Evolutionary conservation across 2,888 invertebrate species (phyloP), one percentile per base, ranked within the genome.

Genomic region (Isotomurus palustris): DNA sequence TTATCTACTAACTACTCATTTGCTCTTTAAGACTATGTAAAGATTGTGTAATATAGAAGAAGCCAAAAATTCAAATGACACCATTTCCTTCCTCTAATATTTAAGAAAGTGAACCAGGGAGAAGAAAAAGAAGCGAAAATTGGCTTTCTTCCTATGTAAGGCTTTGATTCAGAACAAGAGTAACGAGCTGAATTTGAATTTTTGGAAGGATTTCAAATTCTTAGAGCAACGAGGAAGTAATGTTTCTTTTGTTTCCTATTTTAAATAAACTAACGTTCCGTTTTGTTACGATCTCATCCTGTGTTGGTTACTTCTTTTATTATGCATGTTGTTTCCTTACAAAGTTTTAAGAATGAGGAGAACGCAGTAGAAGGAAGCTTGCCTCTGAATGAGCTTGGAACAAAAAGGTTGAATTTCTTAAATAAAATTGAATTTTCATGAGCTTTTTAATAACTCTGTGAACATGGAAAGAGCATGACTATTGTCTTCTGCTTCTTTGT

Each of bases 361-460:
- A 32, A 32, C 32, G 32, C 32, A 10, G 32, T 32, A 32, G 32
- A 32, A n/a, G n/a, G n/a, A n/a, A n/a, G n/a, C n/a, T n/a, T n/a
- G n/a, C 14, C 32, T 32, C 14, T 32, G 32, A 10, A 32, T 32
- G 14, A 32, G 8, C 32, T 32, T 32, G 27, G 40, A 40, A 50
- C 50, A 50, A 50, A 50, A 50, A 38, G 50, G 25, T 36, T 36
- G 38, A 50, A 32, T 35, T 50, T 50, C 38, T 50, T 36, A 50
- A 36, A 38, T 50, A 38, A 50, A 50, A 50, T 50, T 38, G 50
- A 50, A 50, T 50, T 50, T 50, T 50, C 50, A 50, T 50, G 50
- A 50, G 50, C 50, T 38, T 50, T 50, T 50, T 50, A 50, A 50
- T 19, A 50, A 50, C 50, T 50, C 32, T 32, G 32, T 10, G 32